phyloP scores from a whole-genome alignment of 1,140 invertebrate species.

The Diabrotica undecimpunctata region DNA sequence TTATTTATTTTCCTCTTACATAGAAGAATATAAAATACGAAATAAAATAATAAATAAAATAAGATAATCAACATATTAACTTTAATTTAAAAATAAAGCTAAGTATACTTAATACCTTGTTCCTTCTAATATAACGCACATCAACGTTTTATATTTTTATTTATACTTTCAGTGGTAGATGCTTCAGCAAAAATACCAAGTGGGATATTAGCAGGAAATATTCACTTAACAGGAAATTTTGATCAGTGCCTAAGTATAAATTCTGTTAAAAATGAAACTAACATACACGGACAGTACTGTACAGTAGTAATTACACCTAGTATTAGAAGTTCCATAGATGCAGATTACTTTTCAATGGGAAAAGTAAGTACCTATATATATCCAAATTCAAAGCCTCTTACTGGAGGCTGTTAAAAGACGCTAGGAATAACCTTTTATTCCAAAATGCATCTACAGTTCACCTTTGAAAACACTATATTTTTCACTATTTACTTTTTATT shows the following conservation, averaged over 20 bases:
- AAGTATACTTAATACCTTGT: not conserved
- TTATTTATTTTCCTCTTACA: no score
- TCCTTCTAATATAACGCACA: no score
- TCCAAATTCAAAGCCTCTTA: not conserved
- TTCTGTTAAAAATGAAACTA: conserved; percentile 11
- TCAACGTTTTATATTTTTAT: not conserved
- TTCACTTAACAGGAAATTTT: conserved; percentile 30
- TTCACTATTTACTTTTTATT: no score
- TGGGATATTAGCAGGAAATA: conserved; percentile 28
- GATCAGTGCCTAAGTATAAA: conserved; percentile 32
- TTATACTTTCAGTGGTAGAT: conserved; percentile 32
- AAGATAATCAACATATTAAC: no score
- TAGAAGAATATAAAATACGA: no score
- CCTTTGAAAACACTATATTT: no score
- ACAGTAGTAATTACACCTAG: conserved; percentile 24
- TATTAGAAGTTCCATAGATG: conserved; percentile 10
- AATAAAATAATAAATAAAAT: no score
- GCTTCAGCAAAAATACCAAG: conserved; percentile 32
- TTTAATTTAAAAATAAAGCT: no score
- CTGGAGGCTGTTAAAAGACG: no score
- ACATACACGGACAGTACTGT: conserved; percentile 36
- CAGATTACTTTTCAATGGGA: not conserved
- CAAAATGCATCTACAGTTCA: no score
- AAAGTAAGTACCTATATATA: not conserved
- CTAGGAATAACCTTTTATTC: no score